Base-by-base conservation (phyloP, 1,140 invertebrate species). In the Leptinotarsa undecemlineata region DNA sequence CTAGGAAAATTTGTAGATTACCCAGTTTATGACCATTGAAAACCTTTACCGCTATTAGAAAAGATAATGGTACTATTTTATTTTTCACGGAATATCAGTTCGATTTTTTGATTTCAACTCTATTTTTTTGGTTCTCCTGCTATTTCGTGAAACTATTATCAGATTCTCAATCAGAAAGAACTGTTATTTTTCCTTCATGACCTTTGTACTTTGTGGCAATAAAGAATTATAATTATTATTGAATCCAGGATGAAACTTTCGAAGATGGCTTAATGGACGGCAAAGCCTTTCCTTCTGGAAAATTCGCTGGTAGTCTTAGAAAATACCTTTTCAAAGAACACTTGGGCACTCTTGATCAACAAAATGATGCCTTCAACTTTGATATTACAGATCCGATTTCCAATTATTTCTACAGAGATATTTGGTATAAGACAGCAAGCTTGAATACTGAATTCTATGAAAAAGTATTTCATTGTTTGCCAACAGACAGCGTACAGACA, bases 291-390 rank as follows among this genome's bases (percentile, higher is more conserved):
- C 88, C 91, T 66, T 93, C 91, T 78, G 97, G 97, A 3, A 90
- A 90, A 78, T 97, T 95, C 86, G 95, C 94, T 1, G 93, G 94
- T 0, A 91, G 91, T 4, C 87, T 99, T 20, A 86, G 97, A 68
- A 93, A 92, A 82, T 90, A 92, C 61, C 85, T 99, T 21, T 98
- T 99, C 85, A 89, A 92, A 76, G 97, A 99, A 85, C 97, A 99
- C 87, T 88, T 99, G 47, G 88, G 88, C 15, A 82, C 90, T 17
- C 81, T 92, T 60, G 89, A 88, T 4, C 83, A 83, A 6, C 86
- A 89, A 81, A 80, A 87, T 68, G 68, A 84, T 74, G 66, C 85
- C 73, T 77, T 85, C 2, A 83, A 88, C 5, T 80, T 91, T 21
- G 87, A 90, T 77, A 85, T 97, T 2, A 89, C 88, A 47, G 95